A percentile compares a stretch with the other conserved stretches of the same genome.
Conservation (phyloP, 2,888 invertebrate genomes). For the Acronicta alni region DNA sequence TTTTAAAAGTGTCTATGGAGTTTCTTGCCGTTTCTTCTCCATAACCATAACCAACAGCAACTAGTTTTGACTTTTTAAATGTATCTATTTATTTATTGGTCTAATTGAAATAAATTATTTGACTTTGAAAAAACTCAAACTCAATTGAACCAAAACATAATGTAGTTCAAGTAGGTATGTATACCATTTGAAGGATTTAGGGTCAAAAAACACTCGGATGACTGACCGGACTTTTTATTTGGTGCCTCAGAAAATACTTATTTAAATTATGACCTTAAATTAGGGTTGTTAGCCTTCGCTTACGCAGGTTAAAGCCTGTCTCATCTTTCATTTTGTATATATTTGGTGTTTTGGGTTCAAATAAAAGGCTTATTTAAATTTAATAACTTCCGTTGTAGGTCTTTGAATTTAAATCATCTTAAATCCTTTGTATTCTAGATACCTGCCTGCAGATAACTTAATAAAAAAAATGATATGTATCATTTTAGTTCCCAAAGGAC, state of each 20-base stretch:
- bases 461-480: not conserved
- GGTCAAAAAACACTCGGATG: too few species aligned
- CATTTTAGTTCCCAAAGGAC: not conserved
- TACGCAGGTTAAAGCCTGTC: not conserved
- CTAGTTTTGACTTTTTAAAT: too few species aligned
- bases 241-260: not conserved
- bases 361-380: conserved; percentile 1
- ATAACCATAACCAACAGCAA: too few species aligned
- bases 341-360: conserved; percentile 1
- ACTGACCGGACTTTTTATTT: too few species aligned
- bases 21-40: too few species aligned
- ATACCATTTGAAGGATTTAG: too few species aligned
- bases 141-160: too few species aligned
- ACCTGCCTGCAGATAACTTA: not conserved
- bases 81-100: too few species aligned
- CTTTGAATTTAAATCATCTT: conserved; percentile 1
- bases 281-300: not conserved
- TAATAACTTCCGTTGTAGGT: conserved; percentile 3
- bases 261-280: not conserved
- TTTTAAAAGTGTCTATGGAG: too few species aligned
- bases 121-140: too few species aligned
- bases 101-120: too few species aligned
- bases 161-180: too few species aligned
- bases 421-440: not conserved
- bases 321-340: conserved; percentile 3